Conservation (phyloP, 2,888 invertebrate species). For the Acrocyrtus sp. region DNA sequence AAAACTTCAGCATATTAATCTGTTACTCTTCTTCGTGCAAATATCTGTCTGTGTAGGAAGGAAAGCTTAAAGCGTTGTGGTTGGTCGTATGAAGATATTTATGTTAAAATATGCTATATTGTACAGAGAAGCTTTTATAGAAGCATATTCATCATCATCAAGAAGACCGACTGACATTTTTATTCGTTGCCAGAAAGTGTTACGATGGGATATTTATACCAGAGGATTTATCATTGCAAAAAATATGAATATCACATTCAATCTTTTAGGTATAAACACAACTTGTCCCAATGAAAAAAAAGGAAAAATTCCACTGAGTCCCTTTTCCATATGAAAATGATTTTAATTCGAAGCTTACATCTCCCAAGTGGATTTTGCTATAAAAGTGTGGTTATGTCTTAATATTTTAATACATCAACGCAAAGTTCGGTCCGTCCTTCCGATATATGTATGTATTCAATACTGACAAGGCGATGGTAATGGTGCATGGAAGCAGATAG, state of each 20-base stretch:
- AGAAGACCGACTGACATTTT: slow-evolving; percentile 42
- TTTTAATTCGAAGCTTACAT: too few relatives aligned
- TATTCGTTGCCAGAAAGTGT: slow-evolving; percentile 34
- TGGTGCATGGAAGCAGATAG: too few relatives aligned
- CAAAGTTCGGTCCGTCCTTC: too few relatives aligned
- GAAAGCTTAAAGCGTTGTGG: background rate
- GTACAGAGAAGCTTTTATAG: background rate
- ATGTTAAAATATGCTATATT: background rate
- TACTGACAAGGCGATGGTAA: too few relatives aligned
- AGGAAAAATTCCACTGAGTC: background rate
- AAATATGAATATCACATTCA: background rate
- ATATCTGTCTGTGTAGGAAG: background rate
- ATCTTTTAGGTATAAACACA: background rate
- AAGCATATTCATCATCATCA: slow-evolving; percentile 21
- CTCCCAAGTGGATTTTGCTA: too few relatives aligned
- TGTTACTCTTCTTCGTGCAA: background rate
- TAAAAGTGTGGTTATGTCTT: too few relatives aligned
- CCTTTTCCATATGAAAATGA: background rate
- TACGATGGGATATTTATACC: slow-evolving; percentile 32
- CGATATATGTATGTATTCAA: too few relatives aligned
- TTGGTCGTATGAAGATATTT: background rate
- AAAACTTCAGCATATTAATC: too few relatives aligned
- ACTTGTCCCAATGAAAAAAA: background rate
- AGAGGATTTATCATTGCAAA: background rate
- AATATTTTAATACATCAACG: too few relatives aligned